These are phyloP conservation scores for Micromys minutus DNA, from an alignment of 2,113 vertebrate genomes.

Conservation along the genomic window DNA sequence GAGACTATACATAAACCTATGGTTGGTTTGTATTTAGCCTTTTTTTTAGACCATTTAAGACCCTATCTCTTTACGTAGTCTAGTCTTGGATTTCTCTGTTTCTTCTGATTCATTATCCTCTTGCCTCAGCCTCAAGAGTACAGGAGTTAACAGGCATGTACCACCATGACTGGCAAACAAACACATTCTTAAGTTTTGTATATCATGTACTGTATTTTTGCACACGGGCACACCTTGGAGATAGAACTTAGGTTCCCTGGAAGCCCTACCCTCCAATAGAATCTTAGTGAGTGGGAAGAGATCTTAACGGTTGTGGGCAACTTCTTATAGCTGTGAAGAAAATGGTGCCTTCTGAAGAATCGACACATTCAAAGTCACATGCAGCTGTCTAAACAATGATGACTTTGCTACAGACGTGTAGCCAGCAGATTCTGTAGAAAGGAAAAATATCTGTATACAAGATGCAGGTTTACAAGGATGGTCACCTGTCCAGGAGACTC, in stretches of 20 bases:
- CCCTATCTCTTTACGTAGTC: background rate
- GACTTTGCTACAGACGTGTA: background rate
- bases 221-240: background rate
- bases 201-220: background rate
- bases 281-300: background rate
- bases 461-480: background rate
- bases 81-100: background rate
- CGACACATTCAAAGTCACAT: background rate
- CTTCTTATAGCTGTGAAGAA: background rate
- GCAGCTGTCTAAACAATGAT: background rate
- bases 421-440: too few relatives aligned
- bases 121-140: background rate
- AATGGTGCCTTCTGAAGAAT: background rate
- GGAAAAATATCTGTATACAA: background rate
- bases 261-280: background rate
- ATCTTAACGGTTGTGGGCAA: background rate
- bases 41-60: background rate
- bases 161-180: background rate
- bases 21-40: background rate
- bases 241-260: background rate
- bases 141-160: background rate
- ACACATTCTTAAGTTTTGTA: background rate
- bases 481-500: background rate
- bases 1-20: background rate
- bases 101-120: background rate